Percentiles rank a stretch among this genome's conserved stretches.
Evolutionary conservation across 2,113 vertebrate species (phyloP).

Genomic region (Trichomycterus rosablanca): DNA sequence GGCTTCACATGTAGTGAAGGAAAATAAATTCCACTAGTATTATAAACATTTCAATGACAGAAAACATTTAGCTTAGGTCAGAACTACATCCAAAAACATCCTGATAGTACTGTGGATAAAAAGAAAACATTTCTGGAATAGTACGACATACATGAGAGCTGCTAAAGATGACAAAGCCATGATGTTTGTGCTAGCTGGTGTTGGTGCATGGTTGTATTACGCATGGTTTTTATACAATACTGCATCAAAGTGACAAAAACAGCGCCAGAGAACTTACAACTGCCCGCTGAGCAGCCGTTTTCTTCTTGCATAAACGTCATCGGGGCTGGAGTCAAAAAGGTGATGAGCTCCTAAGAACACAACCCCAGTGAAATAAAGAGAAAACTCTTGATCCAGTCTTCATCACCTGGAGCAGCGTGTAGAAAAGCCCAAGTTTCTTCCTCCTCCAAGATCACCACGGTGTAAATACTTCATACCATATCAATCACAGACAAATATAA

Average conservation of each 20-base stretch:
- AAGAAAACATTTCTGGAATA: conserved; percentile 30
- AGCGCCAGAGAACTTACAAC: conserved; percentile 28
- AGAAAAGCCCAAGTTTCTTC: conserved; percentile 1
- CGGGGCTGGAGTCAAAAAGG: conserved; percentile 1
- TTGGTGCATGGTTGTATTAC: conserved; percentile 42
- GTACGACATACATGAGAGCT: conserved; percentile 23
- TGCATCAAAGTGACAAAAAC: conserved; percentile 25
- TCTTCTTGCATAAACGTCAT: conserved; percentile 22
- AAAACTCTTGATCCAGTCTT: background rate
- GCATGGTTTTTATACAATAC: conserved; percentile 13
- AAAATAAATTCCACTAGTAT: too few relatives aligned
- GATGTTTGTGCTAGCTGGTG: conserved; percentile 51
- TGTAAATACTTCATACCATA: conserved; percentile 1
- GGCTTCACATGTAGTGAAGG: too few relatives aligned
- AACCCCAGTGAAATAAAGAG: background rate
- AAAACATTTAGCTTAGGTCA: conserved; percentile 27
- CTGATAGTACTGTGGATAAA: background rate
- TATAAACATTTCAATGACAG: too few relatives aligned
- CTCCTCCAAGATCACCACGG: background rate
- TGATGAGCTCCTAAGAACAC: background rate
- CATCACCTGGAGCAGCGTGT: conserved; percentile 2
- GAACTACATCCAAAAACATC: conserved; percentile 42
- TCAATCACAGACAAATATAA: conserved; percentile 14
- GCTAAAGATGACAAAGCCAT: conserved; percentile 6
- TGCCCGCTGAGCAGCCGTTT: conserved; percentile 25